Percentiles rank a stretch among this genome's conserved stretches.
These are phyloP conservation scores for Mustela nigripes DNA, from an alignment of 2,113 vertebrate species.

Conservation along the genomic window DNA sequence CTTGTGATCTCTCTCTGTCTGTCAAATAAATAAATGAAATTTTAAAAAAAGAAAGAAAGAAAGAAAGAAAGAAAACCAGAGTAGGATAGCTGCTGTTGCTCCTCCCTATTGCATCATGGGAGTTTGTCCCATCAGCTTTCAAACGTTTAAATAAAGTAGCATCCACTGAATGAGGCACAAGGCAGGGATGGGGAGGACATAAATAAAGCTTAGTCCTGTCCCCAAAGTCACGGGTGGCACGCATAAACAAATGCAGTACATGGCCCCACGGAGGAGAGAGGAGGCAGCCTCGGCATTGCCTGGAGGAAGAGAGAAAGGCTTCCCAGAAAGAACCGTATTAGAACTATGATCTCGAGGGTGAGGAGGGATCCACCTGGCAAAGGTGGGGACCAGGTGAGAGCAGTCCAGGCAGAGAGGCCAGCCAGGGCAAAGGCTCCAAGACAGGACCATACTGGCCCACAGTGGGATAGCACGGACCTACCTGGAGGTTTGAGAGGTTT, in stretches of 20 bases:
- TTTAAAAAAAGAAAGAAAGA: background rate
- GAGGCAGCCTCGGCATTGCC: background rate
- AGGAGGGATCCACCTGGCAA: background rate
- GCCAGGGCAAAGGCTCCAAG: background rate
- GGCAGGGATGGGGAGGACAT: background rate
- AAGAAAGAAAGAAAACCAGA: background rate
- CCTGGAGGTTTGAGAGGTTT: background rate
- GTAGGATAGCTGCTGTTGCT: background rate
- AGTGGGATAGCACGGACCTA: background rate
- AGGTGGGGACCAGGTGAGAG: background rate
- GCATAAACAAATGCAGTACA: background rate
- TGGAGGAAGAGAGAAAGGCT: background rate
- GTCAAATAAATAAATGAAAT: too few species aligned
- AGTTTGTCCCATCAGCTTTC: background rate
- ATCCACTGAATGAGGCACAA: background rate
- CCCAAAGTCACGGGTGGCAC: background rate
- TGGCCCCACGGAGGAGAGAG: background rate
- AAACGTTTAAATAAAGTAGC: conserved; percentile 25
- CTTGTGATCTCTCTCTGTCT: too few species aligned
- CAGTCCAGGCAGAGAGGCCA: background rate
- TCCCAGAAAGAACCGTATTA: background rate
- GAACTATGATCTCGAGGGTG: background rate
- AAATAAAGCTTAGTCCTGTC: background rate
- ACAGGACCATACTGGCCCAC: fast-evolving
- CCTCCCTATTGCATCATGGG: background rate